These are phyloP conservation scores for Burhinus oedicnemus DNA, from an alignment of 2,113 vertebrate species.

Conservation along the genomic window DNA sequence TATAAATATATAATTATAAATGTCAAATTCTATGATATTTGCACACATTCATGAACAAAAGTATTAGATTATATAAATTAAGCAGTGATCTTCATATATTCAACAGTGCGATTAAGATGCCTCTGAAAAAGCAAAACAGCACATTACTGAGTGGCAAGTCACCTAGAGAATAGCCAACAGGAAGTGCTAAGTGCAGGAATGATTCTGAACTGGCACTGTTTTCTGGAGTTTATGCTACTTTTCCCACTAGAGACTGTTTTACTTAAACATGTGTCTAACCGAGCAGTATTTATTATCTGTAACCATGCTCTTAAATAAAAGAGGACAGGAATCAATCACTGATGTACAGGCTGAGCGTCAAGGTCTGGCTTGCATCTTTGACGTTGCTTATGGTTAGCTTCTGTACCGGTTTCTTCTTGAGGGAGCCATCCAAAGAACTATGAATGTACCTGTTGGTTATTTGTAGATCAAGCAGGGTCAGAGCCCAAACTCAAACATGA, in stretches of 20 bases:
- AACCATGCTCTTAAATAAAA: not conserved
- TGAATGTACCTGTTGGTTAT: not conserved
- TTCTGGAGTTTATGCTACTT: not conserved
- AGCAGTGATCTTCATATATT: not conserved
- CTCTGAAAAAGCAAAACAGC: not conserved
- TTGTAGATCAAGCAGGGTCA: not conserved
- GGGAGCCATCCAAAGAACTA: not conserved
- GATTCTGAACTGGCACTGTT: not conserved
- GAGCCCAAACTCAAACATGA: not conserved
- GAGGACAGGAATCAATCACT: not conserved
- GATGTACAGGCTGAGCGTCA: not conserved
- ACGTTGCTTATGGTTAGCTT: not conserved
- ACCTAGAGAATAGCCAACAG: not conserved
- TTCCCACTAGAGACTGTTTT: not conserved
- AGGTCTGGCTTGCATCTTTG: not conserved
- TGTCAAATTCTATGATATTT: not conserved
- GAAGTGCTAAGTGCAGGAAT: not conserved
- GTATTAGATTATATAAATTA: not conserved
- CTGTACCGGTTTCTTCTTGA: not conserved
- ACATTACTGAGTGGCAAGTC: not conserved
- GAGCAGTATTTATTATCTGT: not conserved
- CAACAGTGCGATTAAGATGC: not conserved
- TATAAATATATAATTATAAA: not conserved
- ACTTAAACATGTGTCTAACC: not conserved
- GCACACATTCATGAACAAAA: not conserved